These are phyloP conservation scores for Encarsia formosa DNA, from an alignment of 2,888 invertebrate genomes.

Conservation along the genomic window DNA sequence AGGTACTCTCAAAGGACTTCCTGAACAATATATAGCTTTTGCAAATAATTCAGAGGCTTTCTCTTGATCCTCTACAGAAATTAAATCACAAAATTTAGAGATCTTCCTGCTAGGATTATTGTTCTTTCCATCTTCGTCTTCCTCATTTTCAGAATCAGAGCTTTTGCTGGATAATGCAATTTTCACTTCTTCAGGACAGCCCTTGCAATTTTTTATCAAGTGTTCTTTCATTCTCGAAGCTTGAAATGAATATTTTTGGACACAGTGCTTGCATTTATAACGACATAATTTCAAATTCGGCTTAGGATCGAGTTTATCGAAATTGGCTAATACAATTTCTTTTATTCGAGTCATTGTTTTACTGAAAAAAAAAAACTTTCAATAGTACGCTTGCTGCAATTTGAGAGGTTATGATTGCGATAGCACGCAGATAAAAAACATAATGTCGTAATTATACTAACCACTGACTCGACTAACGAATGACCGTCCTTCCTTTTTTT, in stretches of 20 bases:
- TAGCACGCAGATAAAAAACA: too few species aligned
- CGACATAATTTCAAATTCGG: not conserved
- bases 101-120: too few species aligned
- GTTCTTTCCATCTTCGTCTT: too few species aligned
- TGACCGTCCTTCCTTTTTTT: too few species aligned
- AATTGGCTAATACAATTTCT: not conserved
- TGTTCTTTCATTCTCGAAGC: not conserved
- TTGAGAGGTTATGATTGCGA: too few species aligned
- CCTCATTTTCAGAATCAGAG: too few species aligned
- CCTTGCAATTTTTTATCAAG: not conserved
- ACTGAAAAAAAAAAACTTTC: too few species aligned
- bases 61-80: slow-evolving; percentile 10
- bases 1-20: slow-evolving; percentile 12
- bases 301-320: not conserved
- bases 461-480: too few species aligned
- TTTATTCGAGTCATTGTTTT: not conserved
- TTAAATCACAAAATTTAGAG: slow-evolving; percentile 9
- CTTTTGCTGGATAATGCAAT: too few species aligned
- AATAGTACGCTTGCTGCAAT: too few species aligned
- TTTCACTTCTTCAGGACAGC: not conserved
- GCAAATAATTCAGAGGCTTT: slow-evolving; percentile 11
- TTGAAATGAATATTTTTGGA: not conserved
- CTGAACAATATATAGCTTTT: slow-evolving; percentile 17
- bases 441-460: too few species aligned
- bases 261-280: not conserved